These are phyloP conservation scores for Onychorhynchus coronatus DNA, from an alignment of 2,113 vertebrate species.

Conservation along the genomic window DNA sequence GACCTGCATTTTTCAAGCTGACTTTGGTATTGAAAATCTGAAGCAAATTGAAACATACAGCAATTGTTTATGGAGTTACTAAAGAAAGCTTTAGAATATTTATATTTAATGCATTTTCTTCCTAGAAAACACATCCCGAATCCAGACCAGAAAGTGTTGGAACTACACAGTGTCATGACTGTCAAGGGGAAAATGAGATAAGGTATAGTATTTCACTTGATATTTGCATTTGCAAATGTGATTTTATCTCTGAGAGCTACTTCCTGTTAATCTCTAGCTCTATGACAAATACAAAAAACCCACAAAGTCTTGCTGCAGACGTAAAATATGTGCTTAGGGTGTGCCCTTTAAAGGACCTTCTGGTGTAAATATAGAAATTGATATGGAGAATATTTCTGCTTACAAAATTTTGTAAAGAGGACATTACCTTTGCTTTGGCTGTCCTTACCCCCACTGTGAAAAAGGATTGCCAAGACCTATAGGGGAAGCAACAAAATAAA, in stretches of 20 bases:
- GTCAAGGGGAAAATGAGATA: constrained; percentile 80
- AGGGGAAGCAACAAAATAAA: neutral
- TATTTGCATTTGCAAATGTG: neutral
- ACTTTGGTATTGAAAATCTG: neutral
- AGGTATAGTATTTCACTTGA: constrained; percentile 66
- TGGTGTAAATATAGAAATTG: neutral
- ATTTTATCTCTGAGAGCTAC: neutral
- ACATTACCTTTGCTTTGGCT: neutral
- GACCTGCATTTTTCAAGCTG: neutral
- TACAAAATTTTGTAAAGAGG: neutral
- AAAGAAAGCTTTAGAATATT: neutral
- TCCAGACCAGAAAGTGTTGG: constrained; percentile 67
- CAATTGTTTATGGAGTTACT: neutral
- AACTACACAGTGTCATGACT: constrained; percentile 64
- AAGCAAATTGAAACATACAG: neutral
- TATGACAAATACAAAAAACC: neutral
- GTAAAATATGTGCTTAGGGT: neutral
- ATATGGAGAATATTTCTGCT: neutral
- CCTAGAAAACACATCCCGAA: constrained; percentile 74
- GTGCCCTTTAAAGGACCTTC: neutral
- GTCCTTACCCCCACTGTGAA: neutral
- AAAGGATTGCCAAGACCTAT: neutral
- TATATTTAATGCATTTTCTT: constrained; percentile 36
- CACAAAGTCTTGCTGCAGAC: neutral
- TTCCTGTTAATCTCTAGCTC: neutral